Evolutionary conservation across 2,113 vertebrate species (phyloP), one percentile per base, ranked within the genome.

Genomic region (Amphiprion percula): DNA sequence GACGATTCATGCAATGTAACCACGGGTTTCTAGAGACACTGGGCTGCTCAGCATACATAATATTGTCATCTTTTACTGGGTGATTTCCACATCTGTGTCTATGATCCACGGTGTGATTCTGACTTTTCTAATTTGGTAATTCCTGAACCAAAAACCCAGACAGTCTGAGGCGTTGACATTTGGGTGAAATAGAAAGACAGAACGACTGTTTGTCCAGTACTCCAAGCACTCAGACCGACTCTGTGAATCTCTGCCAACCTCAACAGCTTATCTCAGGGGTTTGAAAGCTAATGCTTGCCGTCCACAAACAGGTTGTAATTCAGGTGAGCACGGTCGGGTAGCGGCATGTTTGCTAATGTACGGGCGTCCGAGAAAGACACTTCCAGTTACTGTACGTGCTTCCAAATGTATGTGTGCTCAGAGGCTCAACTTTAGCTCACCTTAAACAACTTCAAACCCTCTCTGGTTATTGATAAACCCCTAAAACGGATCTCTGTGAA

Each of bases 281-380:
- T 52, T 82, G 41, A 72, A 59, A 63, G 52, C 21, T 75, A 69
- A 82, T 56, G 59, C 47, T 61, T 55, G 55, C 33, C 3, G 46
- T 81, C 68, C 24, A 30, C 55, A 81, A 82, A 72, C 26, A 80
- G 26, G 60, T 49, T 62, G 54, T 58, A 56, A 69, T 80, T 80
- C 44, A 70, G 61, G 23, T 21, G 37, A 63, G 37, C 17, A 23
- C 58, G 59, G 64, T n/a, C 8, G 37, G 19, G 23, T 23, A 65
- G 54, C 37, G 55, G 33, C 0, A 21, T 64, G 33, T 37, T 53
- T 62, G 49, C 16, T 49, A 70, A 15, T 61, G 66, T 41, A 6
- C 30, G 30, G 5, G 30, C 4, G 30, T 30, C 30, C 4, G 46
- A 61, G 28, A 52, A 39, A 76, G 59, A 76, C 67, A 52, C 26